phyloP scores from a whole-genome alignment of 2,113 vertebrate genomes.

The Neomonachus schauinslandi region DNA sequence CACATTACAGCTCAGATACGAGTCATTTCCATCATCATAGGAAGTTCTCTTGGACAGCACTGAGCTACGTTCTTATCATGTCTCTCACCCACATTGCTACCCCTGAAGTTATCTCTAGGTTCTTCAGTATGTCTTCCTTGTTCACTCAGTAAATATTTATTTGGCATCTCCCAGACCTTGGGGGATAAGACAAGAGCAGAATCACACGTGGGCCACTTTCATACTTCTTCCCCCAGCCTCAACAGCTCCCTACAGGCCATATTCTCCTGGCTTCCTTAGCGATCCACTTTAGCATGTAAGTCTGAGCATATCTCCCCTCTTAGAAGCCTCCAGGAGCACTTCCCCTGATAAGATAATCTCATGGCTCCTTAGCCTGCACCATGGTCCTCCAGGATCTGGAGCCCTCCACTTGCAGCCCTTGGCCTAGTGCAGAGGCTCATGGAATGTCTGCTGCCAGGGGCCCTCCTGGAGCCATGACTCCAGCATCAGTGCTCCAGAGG shows the following conservation, averaged over 20 bases:
- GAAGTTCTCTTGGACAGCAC: not conserved
- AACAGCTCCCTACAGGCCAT: accelerated
- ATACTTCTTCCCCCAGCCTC: not conserved
- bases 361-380: not conserved
- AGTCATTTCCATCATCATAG: not conserved
- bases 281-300: not conserved
- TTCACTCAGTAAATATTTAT: not conserved
- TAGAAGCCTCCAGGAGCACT: not conserved
- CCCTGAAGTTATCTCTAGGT: not conserved
- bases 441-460: not conserved
- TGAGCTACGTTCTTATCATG: not conserved
- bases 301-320: not conserved
- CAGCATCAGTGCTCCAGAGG: accelerated
- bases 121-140: not conserved
- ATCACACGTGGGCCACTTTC: too few species aligned
- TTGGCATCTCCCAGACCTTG: not conserved
- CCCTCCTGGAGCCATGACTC: not conserved
- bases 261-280: not conserved
- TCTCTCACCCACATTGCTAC: not conserved
- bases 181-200: not conserved
- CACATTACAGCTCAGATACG: not conserved
- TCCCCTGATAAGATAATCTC: not conserved
- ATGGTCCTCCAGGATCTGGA: not conserved
- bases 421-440: not conserved
- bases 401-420: not conserved